phyloP scores from a whole-genome alignment of 2,888 invertebrate genomes.

The Luffia ferchaultella region DNA sequence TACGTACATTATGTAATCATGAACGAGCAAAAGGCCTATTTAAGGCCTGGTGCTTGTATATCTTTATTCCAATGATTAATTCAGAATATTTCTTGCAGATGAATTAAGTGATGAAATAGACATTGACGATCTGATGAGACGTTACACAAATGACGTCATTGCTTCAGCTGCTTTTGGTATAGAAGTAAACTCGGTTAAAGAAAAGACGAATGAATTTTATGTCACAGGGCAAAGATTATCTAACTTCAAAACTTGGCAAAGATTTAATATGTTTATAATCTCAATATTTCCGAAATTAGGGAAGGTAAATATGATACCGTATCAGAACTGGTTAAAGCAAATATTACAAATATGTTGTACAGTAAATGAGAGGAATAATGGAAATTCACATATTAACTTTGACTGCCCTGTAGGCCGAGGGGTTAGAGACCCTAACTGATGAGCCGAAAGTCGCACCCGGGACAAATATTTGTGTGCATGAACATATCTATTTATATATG shows the following conservation, averaged over 20 bases:
- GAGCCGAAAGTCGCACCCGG: no score
- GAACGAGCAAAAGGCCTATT: no score
- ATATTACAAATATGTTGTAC: neutral
- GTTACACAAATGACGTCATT: slow-evolving; percentile 68
- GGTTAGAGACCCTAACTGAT: no score
- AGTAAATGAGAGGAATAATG: no score
- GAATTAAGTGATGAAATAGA: slow-evolving; percentile 29
- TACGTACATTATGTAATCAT: no score
- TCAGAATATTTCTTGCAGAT: no score
- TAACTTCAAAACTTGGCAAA: slow-evolving; percentile 23
- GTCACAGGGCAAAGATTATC: slow-evolving; percentile 27
- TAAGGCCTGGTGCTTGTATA: no score
- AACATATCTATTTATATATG: no score
- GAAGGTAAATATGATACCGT: slow-evolving; percentile 21
- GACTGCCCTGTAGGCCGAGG: no score
- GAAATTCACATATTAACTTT: no score
- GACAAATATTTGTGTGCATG: no score
- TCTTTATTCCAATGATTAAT: no score
- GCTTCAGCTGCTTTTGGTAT: slow-evolving; percentile 66
- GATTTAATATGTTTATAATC: slow-evolving; percentile 20
- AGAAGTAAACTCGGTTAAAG: slow-evolving; percentile 57
- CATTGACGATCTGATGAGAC: slow-evolving; percentile 49
- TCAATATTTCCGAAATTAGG: slow-evolving; percentile 22
- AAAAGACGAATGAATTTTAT: slow-evolving; percentile 63
- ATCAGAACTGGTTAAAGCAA: neutral